phyloP scores from a whole-genome alignment of 2,113 vertebrate species.

The Dipodomys stephensi region DNA sequence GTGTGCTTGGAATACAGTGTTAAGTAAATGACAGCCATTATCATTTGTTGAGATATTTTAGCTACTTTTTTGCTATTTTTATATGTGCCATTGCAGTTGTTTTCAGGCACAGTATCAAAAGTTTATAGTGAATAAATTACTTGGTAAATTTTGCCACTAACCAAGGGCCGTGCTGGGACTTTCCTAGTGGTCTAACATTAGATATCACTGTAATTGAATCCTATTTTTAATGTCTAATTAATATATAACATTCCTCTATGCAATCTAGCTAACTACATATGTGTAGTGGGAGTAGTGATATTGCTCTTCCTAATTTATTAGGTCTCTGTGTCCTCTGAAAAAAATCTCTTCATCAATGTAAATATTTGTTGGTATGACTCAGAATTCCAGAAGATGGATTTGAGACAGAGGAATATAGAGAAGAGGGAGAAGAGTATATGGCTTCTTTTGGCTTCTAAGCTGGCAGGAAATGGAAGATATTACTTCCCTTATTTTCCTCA shows the following conservation, averaged over 20 bases:
- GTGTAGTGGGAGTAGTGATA: not conserved
- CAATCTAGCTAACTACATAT: not conserved
- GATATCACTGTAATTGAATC: not conserved
- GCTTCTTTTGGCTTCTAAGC: not conserved
- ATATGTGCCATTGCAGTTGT: not conserved
- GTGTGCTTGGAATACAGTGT: not conserved
- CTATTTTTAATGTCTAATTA: not conserved
- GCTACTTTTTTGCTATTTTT: slow-evolving; percentile 28
- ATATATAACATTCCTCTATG: not conserved
- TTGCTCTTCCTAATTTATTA: not conserved
- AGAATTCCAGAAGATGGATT: not conserved
- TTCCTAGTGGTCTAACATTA: not conserved
- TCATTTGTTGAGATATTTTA: not conserved
- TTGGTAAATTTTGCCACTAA: not conserved
- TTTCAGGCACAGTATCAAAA: slow-evolving; percentile 2
- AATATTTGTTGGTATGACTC: not conserved
- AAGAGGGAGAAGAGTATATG: accelerated
- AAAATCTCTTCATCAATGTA: not conserved
- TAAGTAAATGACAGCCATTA: not conserved
- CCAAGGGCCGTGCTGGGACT: not conserved
- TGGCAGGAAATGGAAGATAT: not conserved
- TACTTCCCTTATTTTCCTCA: not conserved
- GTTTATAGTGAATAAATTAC: not conserved
- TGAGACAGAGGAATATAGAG: not conserved
- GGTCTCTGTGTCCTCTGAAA: not conserved